Conservation (phyloP, 2,797 vertebrate genomes). For the Picus viridis region DNA sequence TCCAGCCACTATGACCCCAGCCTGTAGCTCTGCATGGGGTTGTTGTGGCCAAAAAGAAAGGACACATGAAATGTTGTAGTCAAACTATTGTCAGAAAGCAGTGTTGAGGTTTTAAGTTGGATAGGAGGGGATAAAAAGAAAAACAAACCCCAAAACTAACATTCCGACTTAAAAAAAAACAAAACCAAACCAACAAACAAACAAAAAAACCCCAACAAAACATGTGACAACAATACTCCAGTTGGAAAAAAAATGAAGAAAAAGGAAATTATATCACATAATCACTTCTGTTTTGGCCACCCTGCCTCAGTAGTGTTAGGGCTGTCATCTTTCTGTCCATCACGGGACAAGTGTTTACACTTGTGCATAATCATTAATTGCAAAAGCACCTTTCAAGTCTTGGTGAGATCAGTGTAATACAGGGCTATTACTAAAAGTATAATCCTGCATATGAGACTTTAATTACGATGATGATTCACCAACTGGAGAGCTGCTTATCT, state of each 20-base stretch:
- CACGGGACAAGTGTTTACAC: not conserved
- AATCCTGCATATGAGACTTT: not conserved
- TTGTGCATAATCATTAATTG: constrained; percentile 16
- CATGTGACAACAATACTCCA: not conserved
- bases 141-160: not conserved
- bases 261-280: not conserved
- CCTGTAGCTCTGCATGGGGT: too few species aligned
- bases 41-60: not conserved
- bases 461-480: not conserved
- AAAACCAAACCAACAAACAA: not conserved
- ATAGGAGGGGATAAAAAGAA: not conserved
- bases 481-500: not conserved
- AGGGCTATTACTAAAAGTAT: not conserved
- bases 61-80: not conserved
- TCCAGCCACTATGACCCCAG: too few species aligned
- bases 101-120: not conserved
- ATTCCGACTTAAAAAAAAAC: not conserved
- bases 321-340: not conserved
- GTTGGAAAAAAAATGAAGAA: not conserved
- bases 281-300: not conserved
- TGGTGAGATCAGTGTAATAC: not conserved
- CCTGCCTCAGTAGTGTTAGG: not conserved
- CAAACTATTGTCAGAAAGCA: not conserved
- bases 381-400: constrained; percentile 2
- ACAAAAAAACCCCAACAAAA: too few species aligned